Conservation (phyloP, 2,113 vertebrate genomes). For the Origma solitaria region DNA sequence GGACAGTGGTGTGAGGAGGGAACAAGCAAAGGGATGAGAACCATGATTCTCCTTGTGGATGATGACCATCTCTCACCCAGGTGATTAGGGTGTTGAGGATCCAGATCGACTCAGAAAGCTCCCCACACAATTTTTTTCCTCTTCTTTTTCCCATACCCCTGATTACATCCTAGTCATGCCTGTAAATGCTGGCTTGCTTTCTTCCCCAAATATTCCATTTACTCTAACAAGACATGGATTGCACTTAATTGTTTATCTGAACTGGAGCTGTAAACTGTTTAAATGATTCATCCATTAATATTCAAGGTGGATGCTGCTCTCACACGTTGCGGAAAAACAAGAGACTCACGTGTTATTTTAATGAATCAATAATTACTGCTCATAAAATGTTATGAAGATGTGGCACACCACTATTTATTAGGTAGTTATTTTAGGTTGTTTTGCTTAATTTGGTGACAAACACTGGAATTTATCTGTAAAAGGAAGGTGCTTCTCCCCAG, state of each 20-base stretch:
- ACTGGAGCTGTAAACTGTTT: neutral
- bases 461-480: neutral
- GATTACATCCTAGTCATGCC: neutral
- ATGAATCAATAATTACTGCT: neutral
- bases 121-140: neutral
- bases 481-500: neutral
- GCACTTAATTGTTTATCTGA: neutral
- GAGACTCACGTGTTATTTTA: neutral
- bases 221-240: neutral
- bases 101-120: neutral
- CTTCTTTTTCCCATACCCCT: neutral
- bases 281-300: neutral
- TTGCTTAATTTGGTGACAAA: neutral
- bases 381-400: neutral
- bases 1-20: neutral
- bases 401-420: neutral
- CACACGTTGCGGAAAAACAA: fast-evolving
- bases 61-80: neutral
- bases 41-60: neutral
- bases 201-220: neutral
- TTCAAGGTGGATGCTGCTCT: neutral
- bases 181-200: neutral
- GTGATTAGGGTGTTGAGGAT: neutral
- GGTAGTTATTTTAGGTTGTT: neutral
- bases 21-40: neutral